Base-by-base conservation (phyloP, 2,888 invertebrate genomes). In the Ophion obscuratus region DNA sequence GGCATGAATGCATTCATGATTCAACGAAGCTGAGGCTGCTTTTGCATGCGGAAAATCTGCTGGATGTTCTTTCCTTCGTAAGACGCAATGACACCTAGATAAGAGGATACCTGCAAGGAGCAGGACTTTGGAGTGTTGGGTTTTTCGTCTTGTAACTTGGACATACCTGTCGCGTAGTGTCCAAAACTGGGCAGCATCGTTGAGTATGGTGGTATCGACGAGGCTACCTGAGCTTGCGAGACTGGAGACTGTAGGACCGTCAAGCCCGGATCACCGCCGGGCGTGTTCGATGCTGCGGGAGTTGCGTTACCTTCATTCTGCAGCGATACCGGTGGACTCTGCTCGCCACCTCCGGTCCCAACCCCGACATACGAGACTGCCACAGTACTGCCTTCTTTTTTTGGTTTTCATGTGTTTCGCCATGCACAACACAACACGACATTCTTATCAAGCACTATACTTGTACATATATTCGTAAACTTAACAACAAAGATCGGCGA, bases 131-230 rank as follows among this genome's bases (percentile, higher is more conserved):
- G 9, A 9, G 14, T 0, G 14, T 53, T 44, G 17, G 10, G 31
- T 1, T 9, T 40, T 67, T 36, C 40, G 24, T 7, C 17, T 77
- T 9, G 66, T 59, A 36, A 27, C 10, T 53, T 17, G 17, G 4
- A 11, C 36, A 61, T 94, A 95, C 96, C 96, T 95, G 96, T 95
- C 85, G 96, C 95, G 93, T 96, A 96, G 90, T 95, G 95, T 94
- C 96, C 96, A 93, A 96, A 96, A 95, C 96, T 96, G 87, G 96
- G 96, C 90, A 96, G 95, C 95, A 96, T 96, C 90, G 96, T 95
- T 85, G 96, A 95, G 91, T 96, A 96, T 89, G 95, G 95, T 87
- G 95, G 95, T 88, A 95, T 94, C 87, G 95, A 91, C 84, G 94
- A 92, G 86, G 93, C 93, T 90, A 93, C 92, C 90, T 93, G 93